Conservation (phyloP, 2,797 vertebrate genomes). For the Karalla daura region DNA sequence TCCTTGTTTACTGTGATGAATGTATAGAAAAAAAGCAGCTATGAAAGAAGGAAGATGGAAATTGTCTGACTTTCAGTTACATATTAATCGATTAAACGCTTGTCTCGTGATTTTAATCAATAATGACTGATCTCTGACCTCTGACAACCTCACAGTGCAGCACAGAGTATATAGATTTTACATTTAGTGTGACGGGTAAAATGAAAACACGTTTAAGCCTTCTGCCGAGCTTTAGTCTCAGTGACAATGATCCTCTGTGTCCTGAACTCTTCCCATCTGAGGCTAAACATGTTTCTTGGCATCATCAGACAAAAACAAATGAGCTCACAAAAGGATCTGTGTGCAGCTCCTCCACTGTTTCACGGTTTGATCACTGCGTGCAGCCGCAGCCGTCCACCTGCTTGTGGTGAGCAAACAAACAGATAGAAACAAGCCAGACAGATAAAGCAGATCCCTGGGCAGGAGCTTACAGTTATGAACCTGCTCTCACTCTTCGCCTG, state of each 20-base stretch:
- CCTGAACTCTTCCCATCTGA: background rate
- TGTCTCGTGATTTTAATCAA: no score
- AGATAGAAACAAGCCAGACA: background rate
- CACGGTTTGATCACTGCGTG: conserved; percentile 3
- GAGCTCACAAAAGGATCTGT: background rate
- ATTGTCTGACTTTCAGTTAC: no score
- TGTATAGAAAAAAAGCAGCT: no score
- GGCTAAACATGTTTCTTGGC: background rate
- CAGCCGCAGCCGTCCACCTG: conserved; percentile 58
- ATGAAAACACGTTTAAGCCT: background rate
- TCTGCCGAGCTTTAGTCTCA: background rate
- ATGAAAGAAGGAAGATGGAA: no score
- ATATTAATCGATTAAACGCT: no score
- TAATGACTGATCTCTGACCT: no score
- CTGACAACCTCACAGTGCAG: no score
- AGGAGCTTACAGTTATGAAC: background rate
- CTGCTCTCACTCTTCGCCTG: background rate
- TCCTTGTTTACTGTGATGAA: no score
- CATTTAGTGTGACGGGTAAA: background rate
- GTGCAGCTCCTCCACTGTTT: background rate
- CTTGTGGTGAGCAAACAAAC: conserved; percentile 54
- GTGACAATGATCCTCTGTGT: background rate
- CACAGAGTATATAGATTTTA: background rate
- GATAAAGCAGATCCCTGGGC: background rate
- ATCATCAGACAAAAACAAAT: background rate